Evolutionary conservation across 2,113 vertebrate genomes (phyloP).

Genomic region (Phalacrocorax carbo): DNA sequence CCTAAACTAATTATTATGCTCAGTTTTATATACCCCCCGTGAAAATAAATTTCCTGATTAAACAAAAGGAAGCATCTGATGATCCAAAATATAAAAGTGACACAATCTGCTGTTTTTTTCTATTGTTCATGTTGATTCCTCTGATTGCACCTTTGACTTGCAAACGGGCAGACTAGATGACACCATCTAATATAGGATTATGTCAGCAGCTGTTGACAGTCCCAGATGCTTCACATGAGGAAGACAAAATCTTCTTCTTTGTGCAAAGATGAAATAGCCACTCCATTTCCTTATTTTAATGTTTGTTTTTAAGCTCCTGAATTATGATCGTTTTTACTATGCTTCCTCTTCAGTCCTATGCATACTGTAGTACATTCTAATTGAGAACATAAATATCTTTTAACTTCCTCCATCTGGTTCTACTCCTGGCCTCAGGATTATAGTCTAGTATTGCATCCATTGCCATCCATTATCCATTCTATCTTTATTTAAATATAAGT

Average conservation of each 20-base stretch:
- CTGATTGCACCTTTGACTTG: constrained; percentile 1
- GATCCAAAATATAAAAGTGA: neutral
- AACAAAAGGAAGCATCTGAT: neutral
- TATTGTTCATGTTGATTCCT: neutral
- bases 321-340: neutral
- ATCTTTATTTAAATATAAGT: neutral
- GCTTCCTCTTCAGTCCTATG: neutral
- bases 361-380: neutral
- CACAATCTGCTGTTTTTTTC: neutral
- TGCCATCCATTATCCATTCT: neutral
- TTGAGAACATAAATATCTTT: neutral
- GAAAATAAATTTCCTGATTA: neutral
- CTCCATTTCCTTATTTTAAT: neutral
- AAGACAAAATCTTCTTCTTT: neutral
- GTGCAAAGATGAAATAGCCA: neutral
- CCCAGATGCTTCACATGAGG: neutral
- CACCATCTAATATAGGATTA: neutral
- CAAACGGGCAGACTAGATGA: neutral
- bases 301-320: neutral
- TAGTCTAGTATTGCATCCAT: neutral
- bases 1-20: neutral
- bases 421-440: neutral
- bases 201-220: neutral
- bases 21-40: neutral
- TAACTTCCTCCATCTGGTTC: neutral